Evolutionary conservation across 2,888 invertebrate species (phyloP).

Genomic region (Protodeltote pygarga): DNA sequence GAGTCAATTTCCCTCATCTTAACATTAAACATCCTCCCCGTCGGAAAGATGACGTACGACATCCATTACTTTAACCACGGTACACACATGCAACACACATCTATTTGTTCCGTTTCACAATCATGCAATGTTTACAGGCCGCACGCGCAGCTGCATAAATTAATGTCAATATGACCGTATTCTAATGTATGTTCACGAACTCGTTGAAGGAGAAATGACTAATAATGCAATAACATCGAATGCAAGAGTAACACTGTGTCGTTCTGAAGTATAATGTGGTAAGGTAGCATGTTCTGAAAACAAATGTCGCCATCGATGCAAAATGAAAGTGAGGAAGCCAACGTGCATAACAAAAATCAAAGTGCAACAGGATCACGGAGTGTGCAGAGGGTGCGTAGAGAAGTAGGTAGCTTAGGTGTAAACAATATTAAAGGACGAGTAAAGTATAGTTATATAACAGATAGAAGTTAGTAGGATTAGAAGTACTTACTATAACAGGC

Average conservation of each 20-base stretch:
- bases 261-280: slow-evolving; percentile 72
- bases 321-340: slow-evolving; percentile 70
- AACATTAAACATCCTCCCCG: slow-evolving; percentile 81
- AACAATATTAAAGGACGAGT: slow-evolving; percentile 50
- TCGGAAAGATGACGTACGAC: slow-evolving; percentile 84
- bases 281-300: slow-evolving; percentile 67
- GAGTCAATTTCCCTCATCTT: slow-evolving; percentile 85
- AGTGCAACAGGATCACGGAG: slow-evolving; percentile 78
- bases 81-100: slow-evolving; percentile 86
- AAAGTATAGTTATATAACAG: slow-evolving; percentile 44
- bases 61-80: slow-evolving; percentile 77
- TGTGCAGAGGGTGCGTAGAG: slow-evolving; percentile 66
- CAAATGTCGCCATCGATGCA: slow-evolving; percentile 61
- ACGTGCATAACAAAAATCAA: slow-evolving; percentile 74
- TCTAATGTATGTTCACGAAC: slow-evolving; percentile 70
- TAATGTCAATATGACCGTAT: slow-evolving; percentile 58
- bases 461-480: slow-evolving; percentile 49
- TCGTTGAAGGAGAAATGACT: slow-evolving; percentile 64
- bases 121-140: slow-evolving; percentile 78
- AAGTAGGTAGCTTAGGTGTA: slow-evolving; percentile 51
- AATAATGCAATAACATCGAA: slow-evolving; percentile 76
- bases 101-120: slow-evolving; percentile 79
- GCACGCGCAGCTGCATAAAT: slow-evolving; percentile 58
- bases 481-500: slow-evolving; percentile 62
- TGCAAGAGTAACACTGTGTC: slow-evolving; percentile 75